Conservation (phyloP, 2,888 invertebrate species). For the Coenonympha glycerion region DNA sequence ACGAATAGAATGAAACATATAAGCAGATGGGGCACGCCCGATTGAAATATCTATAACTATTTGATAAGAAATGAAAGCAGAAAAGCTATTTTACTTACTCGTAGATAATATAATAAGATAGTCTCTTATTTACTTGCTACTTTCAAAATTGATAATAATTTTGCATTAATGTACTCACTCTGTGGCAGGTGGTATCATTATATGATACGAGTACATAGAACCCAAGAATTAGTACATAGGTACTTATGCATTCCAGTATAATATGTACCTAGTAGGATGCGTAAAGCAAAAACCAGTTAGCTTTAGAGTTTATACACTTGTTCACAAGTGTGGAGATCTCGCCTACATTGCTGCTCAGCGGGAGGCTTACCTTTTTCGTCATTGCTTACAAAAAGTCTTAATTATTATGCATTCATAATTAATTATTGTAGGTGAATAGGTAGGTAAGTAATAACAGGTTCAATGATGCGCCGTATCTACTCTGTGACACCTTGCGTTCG, state of each 20-base stretch:
- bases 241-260: not conserved
- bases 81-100: not conserved
- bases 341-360: not conserved
- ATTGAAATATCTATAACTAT: too few relatives aligned
- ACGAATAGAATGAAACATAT: too few relatives aligned
- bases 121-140: not conserved
- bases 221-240: not conserved
- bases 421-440: not conserved
- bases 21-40: too few relatives aligned
- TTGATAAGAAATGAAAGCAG: not conserved
- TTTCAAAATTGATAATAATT: not conserved
- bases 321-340: not conserved
- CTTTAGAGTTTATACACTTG: not conserved
- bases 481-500: not conserved
- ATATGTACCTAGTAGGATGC: not conserved
- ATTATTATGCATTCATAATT: not conserved
- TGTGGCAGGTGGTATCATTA: not conserved
- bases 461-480: not conserved
- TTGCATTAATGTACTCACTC: not conserved
- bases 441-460: not conserved
- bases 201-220: not conserved
- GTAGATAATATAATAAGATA: not conserved
- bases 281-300: conserved; percentile 2
- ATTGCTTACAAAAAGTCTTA: not conserved
- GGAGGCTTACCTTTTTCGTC: not conserved